Evolutionary conservation across 2,888 invertebrate species (phyloP).

Genomic region (Bembecia ichneumoniformis): DNA sequence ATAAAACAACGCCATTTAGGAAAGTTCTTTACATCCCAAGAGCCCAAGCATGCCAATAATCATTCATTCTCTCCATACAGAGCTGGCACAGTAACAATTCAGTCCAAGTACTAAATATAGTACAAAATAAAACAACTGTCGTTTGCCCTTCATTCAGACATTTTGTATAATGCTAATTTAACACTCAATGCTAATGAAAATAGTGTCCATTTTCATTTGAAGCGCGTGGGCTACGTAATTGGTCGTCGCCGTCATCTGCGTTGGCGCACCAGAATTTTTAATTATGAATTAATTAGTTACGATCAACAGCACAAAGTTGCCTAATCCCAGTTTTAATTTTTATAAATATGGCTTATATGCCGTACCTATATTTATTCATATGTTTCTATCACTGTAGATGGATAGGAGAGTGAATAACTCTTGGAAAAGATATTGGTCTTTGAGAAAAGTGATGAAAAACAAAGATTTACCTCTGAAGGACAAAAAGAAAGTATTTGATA

Average conservation of each 20-base stretch:
- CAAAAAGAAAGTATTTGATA: no score
- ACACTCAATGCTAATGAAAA: constrained; percentile 31
- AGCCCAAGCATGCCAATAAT: constrained; percentile 42
- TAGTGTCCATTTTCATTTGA: constrained; percentile 44
- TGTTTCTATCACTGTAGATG: no score
- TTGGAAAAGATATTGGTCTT: no score
- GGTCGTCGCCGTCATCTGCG: constrained; percentile 57
- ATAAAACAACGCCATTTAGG: no score
- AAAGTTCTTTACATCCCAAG: not conserved
- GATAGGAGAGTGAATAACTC: no score
- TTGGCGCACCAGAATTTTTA: constrained; percentile 70
- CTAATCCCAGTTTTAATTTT: constrained; percentile 36
- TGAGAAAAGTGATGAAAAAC: no score
- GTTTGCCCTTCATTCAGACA: constrained; percentile 63
- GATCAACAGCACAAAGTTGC: constrained; percentile 62
- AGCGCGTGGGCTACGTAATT: constrained; percentile 45
- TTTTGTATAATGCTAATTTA: constrained; percentile 37
- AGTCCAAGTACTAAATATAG: constrained; percentile 68
- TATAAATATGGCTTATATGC: no score
- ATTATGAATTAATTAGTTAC: constrained; percentile 71
- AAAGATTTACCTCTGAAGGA: no score
- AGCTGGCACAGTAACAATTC: constrained; percentile 68
- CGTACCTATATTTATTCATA: no score
- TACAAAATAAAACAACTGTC: constrained; percentile 71
- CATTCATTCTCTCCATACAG: constrained; percentile 37